phyloP scores from a whole-genome alignment of 37 sponge, comb jelly and placozoan species.

The Ianthella basta region DNA sequence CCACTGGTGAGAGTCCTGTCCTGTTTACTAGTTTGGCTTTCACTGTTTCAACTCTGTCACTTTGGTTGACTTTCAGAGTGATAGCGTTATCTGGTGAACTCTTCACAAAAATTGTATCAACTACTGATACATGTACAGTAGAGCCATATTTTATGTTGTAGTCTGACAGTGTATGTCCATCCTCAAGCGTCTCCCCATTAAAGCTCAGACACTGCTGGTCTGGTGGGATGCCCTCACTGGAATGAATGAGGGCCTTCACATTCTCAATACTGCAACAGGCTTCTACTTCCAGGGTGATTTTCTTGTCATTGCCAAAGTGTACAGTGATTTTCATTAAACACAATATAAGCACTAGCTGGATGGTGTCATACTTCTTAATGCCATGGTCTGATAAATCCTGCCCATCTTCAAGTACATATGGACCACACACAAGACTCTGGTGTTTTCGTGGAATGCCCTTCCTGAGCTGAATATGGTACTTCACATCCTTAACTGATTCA shows the following conservation, averaged over 20 bases:
- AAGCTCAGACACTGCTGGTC: constrained; percentile 37
- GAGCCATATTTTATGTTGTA: not conserved
- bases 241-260: constrained; percentile 10
- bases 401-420: not conserved
- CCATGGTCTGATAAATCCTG: not conserved
- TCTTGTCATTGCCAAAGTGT: not conserved
- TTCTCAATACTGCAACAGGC: constrained; percentile 11
- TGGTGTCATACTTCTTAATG: not conserved
- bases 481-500: not conserved
- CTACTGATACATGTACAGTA: too few species aligned
- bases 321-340: not conserved
- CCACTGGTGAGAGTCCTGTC: constrained; percentile 23
- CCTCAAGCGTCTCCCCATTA: not conserved
- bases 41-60: not conserved
- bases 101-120: not conserved
- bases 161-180: not conserved
- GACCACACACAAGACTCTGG: not conserved
- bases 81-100: constrained; percentile 15
- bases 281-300: constrained; percentile 41
- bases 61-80: constrained; percentile 25
- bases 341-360: too few species aligned
- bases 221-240: constrained; percentile 42
- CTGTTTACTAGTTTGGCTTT: not conserved
- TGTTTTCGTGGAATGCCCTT: not conserved
- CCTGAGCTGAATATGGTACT: not conserved